These are phyloP conservation scores for Pyralis farinalis DNA, from an alignment of 2,888 invertebrate species.

Conservation along the genomic window DNA sequence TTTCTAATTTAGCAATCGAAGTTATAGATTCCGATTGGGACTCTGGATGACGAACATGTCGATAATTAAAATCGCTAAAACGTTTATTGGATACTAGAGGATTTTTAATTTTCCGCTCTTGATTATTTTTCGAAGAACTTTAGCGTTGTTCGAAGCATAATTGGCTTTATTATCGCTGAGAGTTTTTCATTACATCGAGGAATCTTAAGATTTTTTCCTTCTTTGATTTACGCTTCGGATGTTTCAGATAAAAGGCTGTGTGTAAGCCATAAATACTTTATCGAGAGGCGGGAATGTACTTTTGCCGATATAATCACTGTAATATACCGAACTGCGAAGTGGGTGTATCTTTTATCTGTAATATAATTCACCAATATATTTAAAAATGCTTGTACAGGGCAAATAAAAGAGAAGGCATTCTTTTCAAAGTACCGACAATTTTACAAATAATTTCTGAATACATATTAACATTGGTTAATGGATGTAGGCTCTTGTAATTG, in stretches of 20 bases:
- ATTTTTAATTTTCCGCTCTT: constrained; percentile 3
- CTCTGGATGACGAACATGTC: constrained; percentile 28
- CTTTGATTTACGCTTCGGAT: neutral
- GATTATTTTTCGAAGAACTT: constrained; percentile 8
- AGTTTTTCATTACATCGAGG: constrained; percentile 2
- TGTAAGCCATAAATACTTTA: neutral
- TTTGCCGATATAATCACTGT: neutral
- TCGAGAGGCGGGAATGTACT: neutral
- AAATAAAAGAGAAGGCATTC: too few species aligned
- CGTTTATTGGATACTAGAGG: constrained; percentile 8
- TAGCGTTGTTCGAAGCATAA: constrained; percentile 3
- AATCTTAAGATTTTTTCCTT: constrained; percentile 3
- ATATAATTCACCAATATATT: too few species aligned
- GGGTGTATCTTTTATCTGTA: neutral
- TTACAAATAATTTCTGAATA: too few species aligned
- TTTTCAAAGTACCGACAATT: too few species aligned
- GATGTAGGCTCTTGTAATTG: too few species aligned
- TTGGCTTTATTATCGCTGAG: constrained; percentile 2
- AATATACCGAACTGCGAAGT: neutral
- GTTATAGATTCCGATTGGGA: constrained; percentile 54
- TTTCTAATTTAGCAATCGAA: constrained; percentile 73
- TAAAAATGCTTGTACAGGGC: too few species aligned
- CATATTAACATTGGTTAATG: too few species aligned
- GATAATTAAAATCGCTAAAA: constrained; percentile 33
- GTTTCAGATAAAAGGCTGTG: neutral